phyloP scores from a whole-genome alignment of 2,888 invertebrate species.

The Nomada lathburiana region DNA sequence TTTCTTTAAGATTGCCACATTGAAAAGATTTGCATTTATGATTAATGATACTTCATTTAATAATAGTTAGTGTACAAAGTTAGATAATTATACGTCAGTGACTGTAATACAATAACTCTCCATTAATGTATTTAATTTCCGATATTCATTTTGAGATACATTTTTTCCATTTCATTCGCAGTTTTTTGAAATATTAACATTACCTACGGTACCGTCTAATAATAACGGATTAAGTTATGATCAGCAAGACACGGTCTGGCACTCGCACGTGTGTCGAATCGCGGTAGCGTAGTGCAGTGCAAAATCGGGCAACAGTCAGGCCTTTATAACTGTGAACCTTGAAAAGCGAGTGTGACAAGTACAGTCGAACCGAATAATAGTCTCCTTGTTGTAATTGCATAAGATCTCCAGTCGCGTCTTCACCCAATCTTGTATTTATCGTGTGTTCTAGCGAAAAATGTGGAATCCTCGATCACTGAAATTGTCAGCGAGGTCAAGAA shows the following conservation, averaged over 20 bases:
- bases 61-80: too few relatives aligned
- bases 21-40: too few relatives aligned
- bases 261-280: background rate
- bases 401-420: background rate
- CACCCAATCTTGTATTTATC: background rate
- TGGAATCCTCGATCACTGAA: slow-evolving; percentile 60
- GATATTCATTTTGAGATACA: too few relatives aligned
- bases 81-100: too few relatives aligned
- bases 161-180: too few relatives aligned
- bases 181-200: too few relatives aligned
- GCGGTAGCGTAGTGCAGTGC: background rate
- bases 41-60: too few relatives aligned
- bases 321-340: slow-evolving; percentile 53
- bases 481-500: slow-evolving; percentile 46
- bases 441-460: slow-evolving; percentile 74
- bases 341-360: slow-evolving; percentile 19
- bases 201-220: background rate
- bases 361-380: slow-evolving; percentile 41
- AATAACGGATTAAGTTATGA: background rate
- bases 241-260: background rate
- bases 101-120: too few relatives aligned
- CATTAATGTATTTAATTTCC: too few relatives aligned
- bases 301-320: slow-evolving; percentile 35
- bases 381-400: slow-evolving; percentile 34
- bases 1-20: too few relatives aligned